Evolutionary conservation across 2,113 vertebrate genomes (phyloP).

Genomic region (Mystacornis crossleyi): DNA sequence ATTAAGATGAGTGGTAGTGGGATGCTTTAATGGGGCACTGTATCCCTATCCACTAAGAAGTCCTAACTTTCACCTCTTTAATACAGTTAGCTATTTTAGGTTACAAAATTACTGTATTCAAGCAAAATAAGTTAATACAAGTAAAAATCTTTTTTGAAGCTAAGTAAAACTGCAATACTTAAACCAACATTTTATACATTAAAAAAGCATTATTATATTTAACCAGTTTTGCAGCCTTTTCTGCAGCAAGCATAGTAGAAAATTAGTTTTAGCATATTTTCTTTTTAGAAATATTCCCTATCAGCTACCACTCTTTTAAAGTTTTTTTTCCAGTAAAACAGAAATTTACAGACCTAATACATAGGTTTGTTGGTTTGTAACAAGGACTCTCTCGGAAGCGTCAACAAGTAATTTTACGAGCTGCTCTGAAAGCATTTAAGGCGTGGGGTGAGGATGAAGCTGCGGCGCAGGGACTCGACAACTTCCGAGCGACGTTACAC

Average conservation of each 20-base stretch:
- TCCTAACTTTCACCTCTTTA: background rate
- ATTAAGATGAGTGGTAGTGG: background rate
- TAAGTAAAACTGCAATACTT: background rate
- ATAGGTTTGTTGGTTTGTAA: background rate
- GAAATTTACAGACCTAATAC: background rate
- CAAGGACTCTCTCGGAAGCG: background rate
- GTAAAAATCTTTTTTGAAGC: background rate
- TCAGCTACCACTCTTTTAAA: too few relatives aligned
- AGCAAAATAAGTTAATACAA: background rate
- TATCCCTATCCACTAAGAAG: background rate
- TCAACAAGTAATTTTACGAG: background rate
- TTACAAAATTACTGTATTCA: background rate
- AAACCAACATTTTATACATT: background rate
- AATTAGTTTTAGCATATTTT: background rate
- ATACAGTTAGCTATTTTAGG: background rate
- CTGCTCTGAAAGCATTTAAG: background rate
- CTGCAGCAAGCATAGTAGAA: fast-evolving
- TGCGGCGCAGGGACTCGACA: background rate
- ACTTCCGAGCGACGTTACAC: background rate
- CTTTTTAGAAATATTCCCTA: background rate
- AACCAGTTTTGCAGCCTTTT: background rate
- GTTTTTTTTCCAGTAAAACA: background rate
- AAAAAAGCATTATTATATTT: background rate
- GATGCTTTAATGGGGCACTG: background rate
- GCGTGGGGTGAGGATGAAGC: background rate